A percentile compares a stretch with the other conserved stretches of the same genome.
phyloP scores from a whole-genome alignment of 2,797 vertebrate genomes.

The Xenops minutus region DNA sequence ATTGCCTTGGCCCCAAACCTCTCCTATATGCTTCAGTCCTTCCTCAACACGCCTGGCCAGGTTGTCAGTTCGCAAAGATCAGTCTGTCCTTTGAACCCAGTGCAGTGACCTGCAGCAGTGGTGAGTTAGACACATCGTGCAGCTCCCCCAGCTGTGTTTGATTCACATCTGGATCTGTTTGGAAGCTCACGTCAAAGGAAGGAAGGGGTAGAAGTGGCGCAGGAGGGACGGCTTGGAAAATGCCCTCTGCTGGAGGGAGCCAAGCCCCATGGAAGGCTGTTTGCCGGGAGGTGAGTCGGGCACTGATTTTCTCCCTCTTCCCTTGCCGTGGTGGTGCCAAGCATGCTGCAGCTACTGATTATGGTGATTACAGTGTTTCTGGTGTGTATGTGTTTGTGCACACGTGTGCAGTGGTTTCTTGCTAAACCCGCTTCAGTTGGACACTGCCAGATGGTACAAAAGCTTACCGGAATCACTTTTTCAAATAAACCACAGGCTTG shows the following conservation, averaged over 20 bases:
- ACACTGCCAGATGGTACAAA: conserved; percentile 74
- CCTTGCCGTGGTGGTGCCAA: background rate
- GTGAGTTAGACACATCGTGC: background rate
- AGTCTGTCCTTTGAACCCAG: background rate
- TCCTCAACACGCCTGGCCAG: background rate
- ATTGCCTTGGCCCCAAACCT: accelerated
- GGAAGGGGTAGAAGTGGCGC: background rate
- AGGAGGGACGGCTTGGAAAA: background rate
- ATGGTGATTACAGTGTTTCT: conserved; percentile 4
- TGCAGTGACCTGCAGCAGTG: background rate
- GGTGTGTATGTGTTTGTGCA: conserved; percentile 64
- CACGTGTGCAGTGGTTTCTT: conserved; percentile 62
- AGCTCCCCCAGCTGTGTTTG: conserved; percentile 17
- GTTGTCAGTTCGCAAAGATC: background rate
- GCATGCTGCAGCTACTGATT: background rate
- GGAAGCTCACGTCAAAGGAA: background rate
- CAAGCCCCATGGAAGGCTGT: background rate
- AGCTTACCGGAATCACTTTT: conserved; percentile 80
- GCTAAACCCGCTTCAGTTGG: conserved; percentile 18
- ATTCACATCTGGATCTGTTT: conserved; percentile 19
- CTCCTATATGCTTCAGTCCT: background rate
- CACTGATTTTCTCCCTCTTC: background rate
- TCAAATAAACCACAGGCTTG: conserved; percentile 81
- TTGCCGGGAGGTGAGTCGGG: background rate
- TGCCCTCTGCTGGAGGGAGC: conserved; percentile 19